These are phyloP conservation scores for Corticium candelabrum DNA, from an alignment of 37 sponge, comb jelly and placozoan genomes.

Conservation along the genomic window DNA sequence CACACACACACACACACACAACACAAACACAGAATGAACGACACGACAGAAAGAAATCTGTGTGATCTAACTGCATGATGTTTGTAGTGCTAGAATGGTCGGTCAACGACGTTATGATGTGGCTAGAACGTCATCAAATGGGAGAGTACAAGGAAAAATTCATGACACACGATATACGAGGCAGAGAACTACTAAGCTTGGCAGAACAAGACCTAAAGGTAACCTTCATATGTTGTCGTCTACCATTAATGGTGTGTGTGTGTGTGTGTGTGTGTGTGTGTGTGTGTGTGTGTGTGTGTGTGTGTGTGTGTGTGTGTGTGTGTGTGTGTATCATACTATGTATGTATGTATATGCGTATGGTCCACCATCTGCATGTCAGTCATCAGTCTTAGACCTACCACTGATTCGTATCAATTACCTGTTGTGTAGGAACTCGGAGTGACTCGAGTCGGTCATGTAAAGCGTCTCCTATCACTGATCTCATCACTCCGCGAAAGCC, in stretches of 20 bases:
- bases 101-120: slow-evolving; percentile 42
- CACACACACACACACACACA: too few species aligned
- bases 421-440: slow-evolving; percentile 39
- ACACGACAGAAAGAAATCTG: too few species aligned
- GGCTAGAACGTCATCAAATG: slow-evolving; percentile 43
- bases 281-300: too few species aligned
- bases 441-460: slow-evolving; percentile 44
- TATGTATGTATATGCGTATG: too few species aligned
- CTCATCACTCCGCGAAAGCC: background rate
- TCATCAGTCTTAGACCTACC: too few species aligned
- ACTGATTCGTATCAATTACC: too few species aligned
- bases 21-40: background rate
- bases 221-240: too few species aligned
- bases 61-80: too few species aligned
- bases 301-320: too few species aligned
- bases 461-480: slow-evolving; percentile 11
- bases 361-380: too few species aligned
- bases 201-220: slow-evolving; percentile 18
- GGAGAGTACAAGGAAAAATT: slow-evolving; percentile 28
- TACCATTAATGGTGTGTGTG: too few species aligned
- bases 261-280: too few species aligned
- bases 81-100: slow-evolving; percentile 40
- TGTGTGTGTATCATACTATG: slow-evolving; percentile 1
- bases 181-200: slow-evolving; percentile 29
- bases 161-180: slow-evolving; percentile 10